Conservation (phyloP, 1,140 invertebrate genomes). For the Ips nitidus region DNA sequence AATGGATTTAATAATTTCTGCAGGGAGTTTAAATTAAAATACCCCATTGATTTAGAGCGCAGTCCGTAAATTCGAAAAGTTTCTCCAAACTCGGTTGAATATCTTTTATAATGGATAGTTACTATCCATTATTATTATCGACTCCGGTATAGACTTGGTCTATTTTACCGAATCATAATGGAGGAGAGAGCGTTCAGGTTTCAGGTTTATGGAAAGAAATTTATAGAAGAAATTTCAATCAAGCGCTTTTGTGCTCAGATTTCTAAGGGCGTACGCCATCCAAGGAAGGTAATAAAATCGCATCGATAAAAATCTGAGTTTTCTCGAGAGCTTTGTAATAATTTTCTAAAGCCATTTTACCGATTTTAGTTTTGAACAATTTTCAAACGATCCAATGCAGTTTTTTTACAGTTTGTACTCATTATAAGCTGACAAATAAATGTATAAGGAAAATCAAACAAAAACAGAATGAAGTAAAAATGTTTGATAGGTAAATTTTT, state of each 20-base stretch:
- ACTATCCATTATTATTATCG: conserved; percentile 36
- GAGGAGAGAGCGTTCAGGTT: conserved; percentile 24
- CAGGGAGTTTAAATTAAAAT: too few species aligned
- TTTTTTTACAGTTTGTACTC: too few species aligned
- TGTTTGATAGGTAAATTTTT: too few species aligned
- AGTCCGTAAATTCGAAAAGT: conserved; percentile 14
- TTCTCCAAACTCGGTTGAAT: conserved; percentile 15
- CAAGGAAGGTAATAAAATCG: conserved; percentile 25
- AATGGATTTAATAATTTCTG: background rate
- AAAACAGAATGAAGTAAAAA: too few species aligned
- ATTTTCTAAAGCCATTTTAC: background rate
- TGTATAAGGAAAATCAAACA: too few species aligned
- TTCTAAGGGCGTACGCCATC: conserved; percentile 15
- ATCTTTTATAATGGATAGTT: conserved; percentile 20
- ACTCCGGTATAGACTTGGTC: conserved; percentile 12
- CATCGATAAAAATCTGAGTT: conserved; percentile 28
- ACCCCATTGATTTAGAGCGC: too few species aligned
- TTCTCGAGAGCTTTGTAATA: background rate
- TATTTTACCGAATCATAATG: conserved; percentile 27
- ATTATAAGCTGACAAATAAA: too few species aligned
- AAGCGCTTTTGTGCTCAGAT: conserved; percentile 30
- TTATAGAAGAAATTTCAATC: conserved; percentile 36
- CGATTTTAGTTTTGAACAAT: too few species aligned
- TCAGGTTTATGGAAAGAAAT: conserved; percentile 34
- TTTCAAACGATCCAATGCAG: too few species aligned